Percentiles rank a stretch among this genome's conserved stretches.
These are phyloP conservation scores for Noturus placidus DNA, from an alignment of 2,113 vertebrate genomes.

Conservation along the genomic window DNA sequence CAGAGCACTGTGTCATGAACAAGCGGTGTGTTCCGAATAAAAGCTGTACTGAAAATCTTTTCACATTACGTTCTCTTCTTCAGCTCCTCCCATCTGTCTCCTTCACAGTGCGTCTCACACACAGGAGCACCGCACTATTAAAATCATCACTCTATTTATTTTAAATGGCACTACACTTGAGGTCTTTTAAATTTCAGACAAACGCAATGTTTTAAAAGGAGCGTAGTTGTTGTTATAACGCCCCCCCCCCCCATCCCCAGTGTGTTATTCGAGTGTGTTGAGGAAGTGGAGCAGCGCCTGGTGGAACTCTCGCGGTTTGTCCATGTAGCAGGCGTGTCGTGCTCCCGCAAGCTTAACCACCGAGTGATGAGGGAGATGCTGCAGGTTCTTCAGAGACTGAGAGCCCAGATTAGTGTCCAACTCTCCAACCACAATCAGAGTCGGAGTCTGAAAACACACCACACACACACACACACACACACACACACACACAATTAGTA, in stretches of 20 bases:
- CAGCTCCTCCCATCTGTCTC: neutral
- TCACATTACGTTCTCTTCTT: neutral
- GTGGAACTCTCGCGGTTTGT: slow-evolving; percentile 88
- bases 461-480: neutral
- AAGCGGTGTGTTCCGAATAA: neutral
- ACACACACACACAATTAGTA: neutral
- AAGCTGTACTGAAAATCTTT: neutral
- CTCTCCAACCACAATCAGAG: slow-evolving; percentile 87
- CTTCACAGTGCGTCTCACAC: neutral
- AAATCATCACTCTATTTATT: neutral
- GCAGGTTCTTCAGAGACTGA: slow-evolving; percentile 87
- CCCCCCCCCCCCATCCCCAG: no score
- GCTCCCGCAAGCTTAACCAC: slow-evolving; percentile 76
- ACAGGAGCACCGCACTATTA: neutral
- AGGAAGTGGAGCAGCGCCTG: slow-evolving; percentile 83
- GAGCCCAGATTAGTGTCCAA: slow-evolving; percentile 78
- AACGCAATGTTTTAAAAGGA: neutral
- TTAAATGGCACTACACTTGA: neutral
- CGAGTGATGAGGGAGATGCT: slow-evolving; percentile 78
- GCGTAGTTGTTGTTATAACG: neutral
- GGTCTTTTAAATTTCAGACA: neutral
- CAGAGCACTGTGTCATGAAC: neutral
- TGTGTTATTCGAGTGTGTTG: slow-evolving; percentile 69
- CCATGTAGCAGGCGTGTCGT: slow-evolving; percentile 92
- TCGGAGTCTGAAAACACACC: slow-evolving; percentile 77